Evolutionary conservation across 2,797 vertebrate species (phyloP).

Genomic region (Gymnoscopelus microlampas): DNA sequence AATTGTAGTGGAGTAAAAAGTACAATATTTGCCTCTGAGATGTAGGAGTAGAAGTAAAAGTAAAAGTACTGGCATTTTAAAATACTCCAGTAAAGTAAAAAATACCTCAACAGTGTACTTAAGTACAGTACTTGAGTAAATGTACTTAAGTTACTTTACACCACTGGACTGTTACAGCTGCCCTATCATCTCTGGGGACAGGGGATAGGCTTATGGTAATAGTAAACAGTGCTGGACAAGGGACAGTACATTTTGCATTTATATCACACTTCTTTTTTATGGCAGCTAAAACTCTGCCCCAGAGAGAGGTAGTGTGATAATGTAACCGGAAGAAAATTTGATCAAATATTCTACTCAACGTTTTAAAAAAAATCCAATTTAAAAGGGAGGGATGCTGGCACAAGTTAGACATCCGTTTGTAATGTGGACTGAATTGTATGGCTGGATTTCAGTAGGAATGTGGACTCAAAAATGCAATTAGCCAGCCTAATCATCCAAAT

Average conservation of each 20-base stretch:
- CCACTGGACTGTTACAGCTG: too few species aligned
- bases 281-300: background rate
- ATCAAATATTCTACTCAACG: background rate
- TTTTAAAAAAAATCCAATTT: conserved; percentile 14
- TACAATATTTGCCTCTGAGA: too few species aligned
- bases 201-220: background rate
- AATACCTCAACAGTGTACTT: too few species aligned
- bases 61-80: too few species aligned
- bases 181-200: background rate
- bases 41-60: too few species aligned
- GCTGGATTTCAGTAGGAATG: conserved; percentile 12
- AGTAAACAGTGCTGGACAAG: background rate
- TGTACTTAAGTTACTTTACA: too few species aligned
- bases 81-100: too few species aligned
- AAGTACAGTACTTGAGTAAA: too few species aligned
- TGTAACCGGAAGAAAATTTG: too few species aligned
- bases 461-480: conserved; percentile 1
- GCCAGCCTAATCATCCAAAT: conserved; percentile 6
- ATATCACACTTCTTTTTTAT: background rate
- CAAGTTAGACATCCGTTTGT: background rate
- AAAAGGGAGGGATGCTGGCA: background rate
- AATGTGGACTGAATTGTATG: conserved; percentile 1
- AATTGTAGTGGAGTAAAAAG: too few species aligned
- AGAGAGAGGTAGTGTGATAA: background rate
- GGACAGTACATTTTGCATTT: background rate